Evolutionary conservation across 2,888 invertebrate genomes (phyloP).

Genomic region (Lepidonotus clava): DNA sequence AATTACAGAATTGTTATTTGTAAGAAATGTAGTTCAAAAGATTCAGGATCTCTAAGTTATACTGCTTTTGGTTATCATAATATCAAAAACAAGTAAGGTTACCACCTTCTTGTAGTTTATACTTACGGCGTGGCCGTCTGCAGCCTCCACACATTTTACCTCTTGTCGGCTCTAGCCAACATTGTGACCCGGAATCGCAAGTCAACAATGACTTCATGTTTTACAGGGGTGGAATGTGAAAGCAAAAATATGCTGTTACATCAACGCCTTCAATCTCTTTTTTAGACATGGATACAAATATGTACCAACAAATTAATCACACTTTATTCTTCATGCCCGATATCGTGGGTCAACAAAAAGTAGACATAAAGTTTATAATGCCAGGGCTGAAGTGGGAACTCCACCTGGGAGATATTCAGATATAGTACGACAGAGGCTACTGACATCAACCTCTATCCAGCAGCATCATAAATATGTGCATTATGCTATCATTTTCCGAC

Average conservation of each 20-base stretch:
- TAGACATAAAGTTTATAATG: background rate
- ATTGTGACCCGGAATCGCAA: conserved; percentile 55
- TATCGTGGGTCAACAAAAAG: background rate
- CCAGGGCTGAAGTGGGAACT: background rate
- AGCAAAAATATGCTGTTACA: conserved; percentile 59
- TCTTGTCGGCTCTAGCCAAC: conserved; percentile 56
- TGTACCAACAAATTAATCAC: conserved; percentile 26
- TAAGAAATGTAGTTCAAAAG: background rate
- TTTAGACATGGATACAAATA: conserved; percentile 22
- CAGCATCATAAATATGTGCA: background rate
- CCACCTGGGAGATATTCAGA: background rate
- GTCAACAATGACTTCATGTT: conserved; percentile 58
- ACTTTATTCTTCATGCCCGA: background rate
- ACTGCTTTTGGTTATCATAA: background rate
- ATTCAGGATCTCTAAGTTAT: background rate
- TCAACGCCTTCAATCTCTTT: conserved; percentile 30
- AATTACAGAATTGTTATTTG: background rate
- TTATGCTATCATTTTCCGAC: too few relatives aligned
- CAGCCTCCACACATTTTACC: conserved; percentile 53
- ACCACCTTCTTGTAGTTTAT: conserved; percentile 31
- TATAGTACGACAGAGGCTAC: background rate
- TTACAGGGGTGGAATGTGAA: conserved; percentile 58
- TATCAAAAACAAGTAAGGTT: conserved; percentile 45
- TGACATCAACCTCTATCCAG: background rate
- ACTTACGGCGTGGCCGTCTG: conserved; percentile 38